Evolutionary conservation across 2,113 vertebrate species (phyloP).

Genomic region (Himantopus leucocephalus): DNA sequence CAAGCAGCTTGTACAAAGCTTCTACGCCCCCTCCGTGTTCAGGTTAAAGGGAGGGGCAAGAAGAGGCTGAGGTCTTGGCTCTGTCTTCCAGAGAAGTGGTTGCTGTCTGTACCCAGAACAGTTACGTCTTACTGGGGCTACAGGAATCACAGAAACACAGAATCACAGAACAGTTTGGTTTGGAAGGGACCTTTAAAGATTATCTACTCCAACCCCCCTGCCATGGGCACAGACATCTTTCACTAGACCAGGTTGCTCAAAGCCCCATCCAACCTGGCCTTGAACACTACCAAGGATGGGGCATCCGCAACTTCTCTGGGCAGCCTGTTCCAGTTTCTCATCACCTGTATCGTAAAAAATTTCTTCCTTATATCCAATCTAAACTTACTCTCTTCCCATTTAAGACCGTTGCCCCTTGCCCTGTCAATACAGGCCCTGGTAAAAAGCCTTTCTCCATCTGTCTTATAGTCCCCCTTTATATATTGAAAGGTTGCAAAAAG

Average conservation of each 20-base stretch:
- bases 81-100: not conserved
- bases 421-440: not conserved
- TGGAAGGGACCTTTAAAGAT: not conserved
- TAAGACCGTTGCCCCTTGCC: not conserved
- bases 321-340: not conserved
- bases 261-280: not conserved
- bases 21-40: not conserved
- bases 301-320: accelerated
- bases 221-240: not conserved
- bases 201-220: not conserved
- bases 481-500: not conserved
- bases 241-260: not conserved
- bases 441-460: not conserved
- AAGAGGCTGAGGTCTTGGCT: not conserved
- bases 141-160: not conserved
- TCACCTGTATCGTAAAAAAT: not conserved
- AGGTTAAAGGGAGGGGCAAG: not conserved
- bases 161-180: not conserved
- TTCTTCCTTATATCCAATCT: not conserved
- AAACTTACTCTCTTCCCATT: not conserved
- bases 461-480: not conserved
- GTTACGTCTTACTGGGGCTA: not conserved
- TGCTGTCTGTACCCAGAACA: not conserved
- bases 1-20: not conserved
- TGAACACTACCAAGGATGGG: not conserved